phyloP scores from a whole-genome alignment of 2,797 vertebrate species.

The Zenarchopterus dispar region DNA sequence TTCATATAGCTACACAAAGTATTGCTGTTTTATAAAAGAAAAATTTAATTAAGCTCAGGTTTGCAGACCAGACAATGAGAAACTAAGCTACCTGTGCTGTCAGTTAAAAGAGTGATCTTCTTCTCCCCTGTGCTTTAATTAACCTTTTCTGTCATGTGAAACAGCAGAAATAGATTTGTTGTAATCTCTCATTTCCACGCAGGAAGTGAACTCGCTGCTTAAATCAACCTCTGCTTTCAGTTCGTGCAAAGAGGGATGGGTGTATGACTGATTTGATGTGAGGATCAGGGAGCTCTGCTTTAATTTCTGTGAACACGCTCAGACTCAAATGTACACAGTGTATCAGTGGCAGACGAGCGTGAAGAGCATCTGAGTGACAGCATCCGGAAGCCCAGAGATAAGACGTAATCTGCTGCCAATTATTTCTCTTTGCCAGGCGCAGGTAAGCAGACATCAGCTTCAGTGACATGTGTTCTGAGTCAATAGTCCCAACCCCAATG shows the following conservation, averaged over 20 bases:
- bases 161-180: constrained; percentile 71
- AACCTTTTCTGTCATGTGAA: constrained; percentile 74
- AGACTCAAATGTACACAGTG: constrained; percentile 26
- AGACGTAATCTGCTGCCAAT: constrained; percentile 80
- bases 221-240: constrained; percentile 70
- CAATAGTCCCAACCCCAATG: constrained; percentile 62
- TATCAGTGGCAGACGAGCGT: constrained; percentile 60
- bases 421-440: constrained; percentile 76
- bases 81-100: constrained; percentile 60
- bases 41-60: constrained; percentile 21
- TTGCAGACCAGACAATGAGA: constrained; percentile 27
- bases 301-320: constrained; percentile 37
- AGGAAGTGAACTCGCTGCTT: constrained; percentile 60
- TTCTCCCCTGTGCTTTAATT: constrained; percentile 74
- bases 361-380: constrained; percentile 78
- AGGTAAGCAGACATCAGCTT: constrained; percentile 75
- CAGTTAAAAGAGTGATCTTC: constrained; percentile 41
- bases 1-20: constrained; percentile 11
- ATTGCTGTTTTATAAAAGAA: constrained; percentile 6
- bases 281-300: constrained; percentile 60
- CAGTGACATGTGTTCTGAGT: constrained; percentile 73
- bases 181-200: constrained; percentile 66
- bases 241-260: constrained; percentile 63
- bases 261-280: constrained; percentile 65
- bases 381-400: constrained; percentile 74